These are phyloP conservation scores for Ornithoptera priamus DNA, from an alignment of 2,888 invertebrate genomes.

Conservation along the genomic window DNA sequence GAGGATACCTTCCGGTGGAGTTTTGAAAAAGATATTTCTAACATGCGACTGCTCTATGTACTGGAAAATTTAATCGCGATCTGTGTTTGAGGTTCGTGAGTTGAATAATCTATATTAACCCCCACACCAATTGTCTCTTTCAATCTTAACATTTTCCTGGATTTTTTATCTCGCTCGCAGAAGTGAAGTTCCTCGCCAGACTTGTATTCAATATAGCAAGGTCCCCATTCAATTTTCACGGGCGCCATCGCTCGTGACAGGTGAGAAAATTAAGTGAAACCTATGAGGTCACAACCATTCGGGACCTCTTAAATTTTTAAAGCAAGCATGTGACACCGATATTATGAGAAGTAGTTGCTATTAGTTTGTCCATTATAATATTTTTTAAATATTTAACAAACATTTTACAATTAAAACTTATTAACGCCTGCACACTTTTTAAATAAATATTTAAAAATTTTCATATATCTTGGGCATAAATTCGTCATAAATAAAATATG, in stretches of 20 bases:
- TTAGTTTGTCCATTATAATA: not conserved
- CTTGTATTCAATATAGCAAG: conserved; percentile 49
- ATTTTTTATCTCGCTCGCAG: conserved; percentile 47
- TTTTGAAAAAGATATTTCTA: conserved; percentile 38
- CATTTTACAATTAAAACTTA: too few relatives aligned
- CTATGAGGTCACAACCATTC: conserved; percentile 16
- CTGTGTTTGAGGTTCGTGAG: conserved; percentile 66
- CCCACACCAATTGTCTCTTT: conserved; percentile 43
- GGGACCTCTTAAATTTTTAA: conserved; percentile 17
- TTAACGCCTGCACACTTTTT: too few relatives aligned
- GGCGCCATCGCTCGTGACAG: conserved; percentile 52
- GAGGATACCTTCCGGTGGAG: not conserved
- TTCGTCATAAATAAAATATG: too few relatives aligned
- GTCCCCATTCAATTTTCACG: conserved; percentile 54
- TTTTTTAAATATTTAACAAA: too few relatives aligned
- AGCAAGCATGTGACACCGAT: not conserved
- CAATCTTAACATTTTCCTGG: conserved; percentile 36
- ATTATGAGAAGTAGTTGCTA: not conserved
- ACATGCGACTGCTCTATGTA: conserved; percentile 65
- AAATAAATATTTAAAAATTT: too few relatives aligned
- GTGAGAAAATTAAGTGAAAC: conserved; percentile 44
- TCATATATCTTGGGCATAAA: too few relatives aligned
- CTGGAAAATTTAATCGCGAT: conserved; percentile 73
- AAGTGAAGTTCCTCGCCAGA: conserved; percentile 47
- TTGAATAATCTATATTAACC: conserved; percentile 65